Conservation (phyloP, 37 sponge, comb jelly and placozoan genomes). For the Axinella damicornis region DNA sequence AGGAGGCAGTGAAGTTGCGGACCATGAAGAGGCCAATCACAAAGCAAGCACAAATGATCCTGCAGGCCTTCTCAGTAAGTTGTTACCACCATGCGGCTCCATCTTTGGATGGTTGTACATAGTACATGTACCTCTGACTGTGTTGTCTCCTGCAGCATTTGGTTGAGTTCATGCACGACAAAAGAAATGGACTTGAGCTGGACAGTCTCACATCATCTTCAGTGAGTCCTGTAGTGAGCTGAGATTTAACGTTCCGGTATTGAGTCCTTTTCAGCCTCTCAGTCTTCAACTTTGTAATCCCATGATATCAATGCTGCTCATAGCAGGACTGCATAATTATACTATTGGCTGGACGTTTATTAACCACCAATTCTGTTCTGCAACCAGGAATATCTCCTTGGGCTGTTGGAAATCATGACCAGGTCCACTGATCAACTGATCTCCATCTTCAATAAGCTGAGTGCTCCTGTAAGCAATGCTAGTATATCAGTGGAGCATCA, state of each 20-base stretch:
- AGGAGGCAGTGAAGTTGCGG: conserved; percentile 62
- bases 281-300: background rate
- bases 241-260: too few relatives aligned
- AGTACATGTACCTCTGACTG: too few relatives aligned
- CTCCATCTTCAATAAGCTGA: conserved; percentile 47
- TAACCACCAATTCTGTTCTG: too few relatives aligned
- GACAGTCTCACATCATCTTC: conserved; percentile 50
- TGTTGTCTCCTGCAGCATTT: conserved; percentile 45
- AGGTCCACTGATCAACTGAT: conserved; percentile 67
- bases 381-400: conserved; percentile 65
- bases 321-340: background rate
- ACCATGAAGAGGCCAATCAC: conserved; percentile 37
- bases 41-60: conserved; percentile 49
- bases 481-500: too few relatives aligned
- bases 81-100: too few relatives aligned
- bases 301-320: conserved; percentile 16
- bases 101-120: too few relatives aligned
- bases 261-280: background rate
- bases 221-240: conserved; percentile 25
- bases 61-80: conserved; percentile 64
- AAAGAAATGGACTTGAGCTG: conserved; percentile 43
- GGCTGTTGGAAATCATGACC: conserved; percentile 63
- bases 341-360: background rate
- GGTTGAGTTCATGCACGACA: conserved; percentile 60
- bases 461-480: conserved; percentile 47